Percentiles rank a stretch among this genome's conserved stretches.
Conservation (phyloP, 2,113 vertebrate species). For the Colius striatus region DNA sequence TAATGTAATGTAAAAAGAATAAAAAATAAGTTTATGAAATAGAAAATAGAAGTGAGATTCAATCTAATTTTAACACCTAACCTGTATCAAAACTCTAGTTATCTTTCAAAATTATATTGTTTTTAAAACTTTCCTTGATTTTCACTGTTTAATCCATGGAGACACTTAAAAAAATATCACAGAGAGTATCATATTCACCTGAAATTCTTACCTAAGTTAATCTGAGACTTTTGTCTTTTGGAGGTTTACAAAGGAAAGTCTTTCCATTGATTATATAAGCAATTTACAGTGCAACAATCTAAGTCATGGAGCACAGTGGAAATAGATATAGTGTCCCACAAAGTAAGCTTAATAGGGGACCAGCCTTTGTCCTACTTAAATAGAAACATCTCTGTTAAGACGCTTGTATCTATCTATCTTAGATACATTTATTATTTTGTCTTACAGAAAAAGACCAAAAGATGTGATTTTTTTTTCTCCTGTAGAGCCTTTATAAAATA, state of each 20-base stretch:
- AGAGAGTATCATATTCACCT: neutral
- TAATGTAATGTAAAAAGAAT: neutral
- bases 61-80: neutral
- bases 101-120: neutral
- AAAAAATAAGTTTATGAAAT: neutral
- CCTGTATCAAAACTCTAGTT: neutral
- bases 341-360: neutral
- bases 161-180: neutral
- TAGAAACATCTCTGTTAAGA: neutral
- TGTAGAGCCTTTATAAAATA: neutral
- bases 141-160: neutral
- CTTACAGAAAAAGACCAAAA: neutral
- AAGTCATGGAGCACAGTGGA: neutral
- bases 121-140: neutral
- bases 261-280: neutral
- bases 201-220: neutral
- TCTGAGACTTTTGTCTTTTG: neutral
- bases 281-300: neutral
- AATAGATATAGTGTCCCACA: rapidly evolving
- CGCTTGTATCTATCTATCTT: neutral
- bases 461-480: rapidly evolving
- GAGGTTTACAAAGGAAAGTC: neutral
- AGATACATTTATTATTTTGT: neutral
- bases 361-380: neutral
- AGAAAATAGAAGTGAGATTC: neutral